A percentile compares a stretch with the other conserved stretches of the same genome.
These are phyloP conservation scores for Dissostichus mawsoni DNA, from an alignment of 2,113 vertebrate species.

Conservation along the genomic window DNA sequence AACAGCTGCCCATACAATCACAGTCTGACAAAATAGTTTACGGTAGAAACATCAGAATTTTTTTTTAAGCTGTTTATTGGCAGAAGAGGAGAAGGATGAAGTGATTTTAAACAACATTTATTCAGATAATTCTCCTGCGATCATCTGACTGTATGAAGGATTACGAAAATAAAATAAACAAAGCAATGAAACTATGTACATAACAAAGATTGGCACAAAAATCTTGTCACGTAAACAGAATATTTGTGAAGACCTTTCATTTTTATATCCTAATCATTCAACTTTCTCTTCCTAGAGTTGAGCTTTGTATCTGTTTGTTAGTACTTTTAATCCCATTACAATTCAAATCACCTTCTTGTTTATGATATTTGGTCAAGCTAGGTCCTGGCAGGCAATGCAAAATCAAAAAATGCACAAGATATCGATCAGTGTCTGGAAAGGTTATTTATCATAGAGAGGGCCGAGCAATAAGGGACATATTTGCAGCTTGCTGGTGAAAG, in stretches of 20 bases:
- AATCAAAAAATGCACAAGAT: background rate
- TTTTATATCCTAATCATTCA: background rate
- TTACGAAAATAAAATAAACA: conserved; percentile 1
- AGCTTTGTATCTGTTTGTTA: conserved; percentile 21
- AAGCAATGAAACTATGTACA: background rate
- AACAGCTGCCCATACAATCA: background rate
- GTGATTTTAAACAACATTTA: background rate
- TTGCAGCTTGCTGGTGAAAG: conserved; percentile 22
- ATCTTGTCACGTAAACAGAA: background rate
- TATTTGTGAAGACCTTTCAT: background rate
- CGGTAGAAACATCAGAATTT: background rate
- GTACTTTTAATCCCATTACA: background rate
- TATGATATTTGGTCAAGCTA: background rate
- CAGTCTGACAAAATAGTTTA: background rate
- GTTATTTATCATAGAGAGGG: background rate
- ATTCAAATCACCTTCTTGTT: conserved; percentile 2
- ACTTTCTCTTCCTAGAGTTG: background rate
- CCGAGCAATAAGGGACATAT: conserved; percentile 19
- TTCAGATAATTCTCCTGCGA: background rate
- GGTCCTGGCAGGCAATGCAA: conserved; percentile 2
- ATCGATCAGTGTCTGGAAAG: conserved; percentile 5
- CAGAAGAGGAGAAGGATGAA: background rate
- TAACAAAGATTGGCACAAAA: background rate
- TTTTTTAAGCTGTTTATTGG: background rate
- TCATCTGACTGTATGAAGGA: background rate